Evolutionary conservation across 2,113 vertebrate genomes (phyloP).

Genomic region (Hippocampus abdominalis): DNA sequence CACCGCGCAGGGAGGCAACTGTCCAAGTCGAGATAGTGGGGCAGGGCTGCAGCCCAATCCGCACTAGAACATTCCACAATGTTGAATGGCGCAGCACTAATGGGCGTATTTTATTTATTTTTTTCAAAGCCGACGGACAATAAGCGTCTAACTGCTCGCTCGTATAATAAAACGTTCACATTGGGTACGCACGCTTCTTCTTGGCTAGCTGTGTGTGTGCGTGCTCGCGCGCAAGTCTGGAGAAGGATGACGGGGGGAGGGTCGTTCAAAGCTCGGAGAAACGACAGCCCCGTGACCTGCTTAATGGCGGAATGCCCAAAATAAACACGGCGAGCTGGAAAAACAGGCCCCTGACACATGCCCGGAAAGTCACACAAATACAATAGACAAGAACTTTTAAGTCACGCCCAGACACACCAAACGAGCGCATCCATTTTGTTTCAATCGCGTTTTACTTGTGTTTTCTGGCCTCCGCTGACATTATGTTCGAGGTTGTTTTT

Average conservation of each 20-base stretch:
- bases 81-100: conserved; percentile 37
- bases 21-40: not conserved
- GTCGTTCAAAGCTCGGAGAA: not conserved
- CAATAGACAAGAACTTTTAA: not conserved
- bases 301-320: conserved; percentile 30
- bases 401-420: not conserved
- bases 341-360: conserved; percentile 47
- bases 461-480: not conserved
- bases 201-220: not conserved
- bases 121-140: conserved; percentile 41
- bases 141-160: not conserved
- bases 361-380: not conserved
- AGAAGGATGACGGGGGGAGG: not conserved
- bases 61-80: conserved; percentile 63
- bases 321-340: conserved; percentile 25
- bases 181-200: conserved; percentile 6
- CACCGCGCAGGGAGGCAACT: not conserved
- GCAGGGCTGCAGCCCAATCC: conserved; percentile 55
- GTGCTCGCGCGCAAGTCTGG: not conserved
- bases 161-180: conserved; percentile 9
- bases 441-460: not conserved
- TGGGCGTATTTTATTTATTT: conserved; percentile 14
- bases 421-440: not conserved
- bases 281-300: conserved; percentile 42
- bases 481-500: not conserved